phyloP scores from a whole-genome alignment of 92 coral and sea anemone species.

The Palythoa heliodiscus region DNA sequence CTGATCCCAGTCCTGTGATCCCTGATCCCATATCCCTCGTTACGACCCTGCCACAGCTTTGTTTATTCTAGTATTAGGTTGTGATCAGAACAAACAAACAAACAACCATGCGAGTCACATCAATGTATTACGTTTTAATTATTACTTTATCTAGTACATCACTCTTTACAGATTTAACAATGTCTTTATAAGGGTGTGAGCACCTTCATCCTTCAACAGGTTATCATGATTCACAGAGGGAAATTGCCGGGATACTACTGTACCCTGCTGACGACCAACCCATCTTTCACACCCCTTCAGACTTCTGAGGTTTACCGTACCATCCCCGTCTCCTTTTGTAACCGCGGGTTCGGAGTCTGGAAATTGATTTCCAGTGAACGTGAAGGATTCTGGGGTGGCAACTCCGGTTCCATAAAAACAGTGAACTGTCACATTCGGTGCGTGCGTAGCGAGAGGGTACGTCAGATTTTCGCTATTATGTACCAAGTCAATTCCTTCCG shows the following conservation, averaged over 20 bases:
- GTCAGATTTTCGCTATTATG: constrained; percentile 59
- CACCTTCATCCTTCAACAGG: constrained; percentile 55
- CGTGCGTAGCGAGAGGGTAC: constrained; percentile 60
- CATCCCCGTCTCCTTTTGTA: constrained; percentile 77
- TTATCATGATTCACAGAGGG: constrained; percentile 68
- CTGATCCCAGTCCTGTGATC: too few species aligned
- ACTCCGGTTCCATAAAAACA: constrained; percentile 74
- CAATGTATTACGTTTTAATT: background rate
- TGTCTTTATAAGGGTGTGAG: constrained; percentile 52
- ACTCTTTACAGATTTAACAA: constrained; percentile 44
- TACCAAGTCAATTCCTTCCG: constrained; percentile 62
- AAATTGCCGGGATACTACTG: constrained; percentile 52
- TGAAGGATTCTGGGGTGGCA: constrained; percentile 64
- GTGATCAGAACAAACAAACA: background rate
- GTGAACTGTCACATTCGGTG: constrained; percentile 74
- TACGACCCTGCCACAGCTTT: too few species aligned
- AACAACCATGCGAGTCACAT: background rate
- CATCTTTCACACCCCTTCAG: constrained; percentile 72
- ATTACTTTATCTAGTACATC: background rate
- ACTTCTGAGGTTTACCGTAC: constrained; percentile 75
- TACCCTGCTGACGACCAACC: constrained; percentile 59
- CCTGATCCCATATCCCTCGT: too few species aligned
- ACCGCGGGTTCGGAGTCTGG: constrained; percentile 72
- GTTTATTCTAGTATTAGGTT: background rate
- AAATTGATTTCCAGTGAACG: constrained; percentile 69